These are phyloP conservation scores for Hormiphora californensis DNA, from an alignment of 37 sponge, comb jelly and placozoan genomes.

Conservation along the genomic window DNA sequence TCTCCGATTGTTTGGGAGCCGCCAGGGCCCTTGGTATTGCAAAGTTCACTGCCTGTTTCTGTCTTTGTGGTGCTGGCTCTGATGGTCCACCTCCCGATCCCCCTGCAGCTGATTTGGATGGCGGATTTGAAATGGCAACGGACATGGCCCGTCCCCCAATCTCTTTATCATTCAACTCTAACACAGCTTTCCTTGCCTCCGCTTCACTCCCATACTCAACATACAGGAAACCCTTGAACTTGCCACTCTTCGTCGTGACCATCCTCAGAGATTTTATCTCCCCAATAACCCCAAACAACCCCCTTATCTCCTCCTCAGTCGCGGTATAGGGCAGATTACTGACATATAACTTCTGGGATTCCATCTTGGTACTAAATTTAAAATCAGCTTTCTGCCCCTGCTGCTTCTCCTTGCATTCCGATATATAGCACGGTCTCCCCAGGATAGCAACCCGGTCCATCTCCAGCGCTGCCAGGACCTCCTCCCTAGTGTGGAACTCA, in stretches of 20 bases:
- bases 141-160: not conserved
- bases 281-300: not conserved
- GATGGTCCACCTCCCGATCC: too few relatives aligned
- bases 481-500: conserved; percentile 31
- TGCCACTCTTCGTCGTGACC: conserved; percentile 51
- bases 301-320: conserved; percentile 31
- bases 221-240: conserved; percentile 40
- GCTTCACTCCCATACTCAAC: conserved; percentile 14
- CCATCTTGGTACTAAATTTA: not conserved
- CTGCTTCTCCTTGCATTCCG: not conserved
- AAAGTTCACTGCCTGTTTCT: too few relatives aligned
- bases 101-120: not conserved
- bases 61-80: too few relatives aligned
- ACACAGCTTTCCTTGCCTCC: not conserved
- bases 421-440: conserved; percentile 13
- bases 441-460: conserved; percentile 17
- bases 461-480: conserved; percentile 20
- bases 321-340: conserved; percentile 16
- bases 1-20: too few relatives aligned
- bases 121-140: conserved; percentile 41
- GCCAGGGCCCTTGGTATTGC: not conserved
- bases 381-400: not conserved
- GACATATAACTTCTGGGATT: conserved; percentile 21
- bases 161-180: not conserved
- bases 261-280: not conserved